Conservation (phyloP, 2,113 vertebrate genomes). For the Isichthys henryi region DNA sequence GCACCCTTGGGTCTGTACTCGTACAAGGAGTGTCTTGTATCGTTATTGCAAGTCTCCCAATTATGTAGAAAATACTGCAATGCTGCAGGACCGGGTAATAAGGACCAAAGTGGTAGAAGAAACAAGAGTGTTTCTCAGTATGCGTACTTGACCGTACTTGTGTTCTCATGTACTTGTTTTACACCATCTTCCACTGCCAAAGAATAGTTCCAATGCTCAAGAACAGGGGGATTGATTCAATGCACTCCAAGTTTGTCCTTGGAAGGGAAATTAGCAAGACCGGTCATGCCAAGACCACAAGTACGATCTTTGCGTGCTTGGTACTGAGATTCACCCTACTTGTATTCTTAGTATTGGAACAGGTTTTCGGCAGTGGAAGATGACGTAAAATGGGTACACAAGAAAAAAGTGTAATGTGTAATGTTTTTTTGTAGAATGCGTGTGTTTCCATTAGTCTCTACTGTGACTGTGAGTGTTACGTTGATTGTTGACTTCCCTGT, state of each 20-base stretch:
- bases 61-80: background rate
- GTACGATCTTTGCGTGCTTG: background rate
- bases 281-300: background rate
- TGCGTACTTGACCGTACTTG: background rate
- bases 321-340: background rate
- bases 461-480: too few relatives aligned
- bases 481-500: background rate
- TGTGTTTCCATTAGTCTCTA: background rate
- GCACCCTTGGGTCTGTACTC: background rate
- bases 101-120: background rate
- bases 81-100: background rate
- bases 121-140: background rate
- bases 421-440: background rate
- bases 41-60: background rate
- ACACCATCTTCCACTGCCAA: too few relatives aligned
- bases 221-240: background rate
- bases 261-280: background rate
- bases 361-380: too few relatives aligned
- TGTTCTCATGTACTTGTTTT: too few relatives aligned
- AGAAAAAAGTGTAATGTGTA: background rate
- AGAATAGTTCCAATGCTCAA: too few relatives aligned
- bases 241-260: background rate
- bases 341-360: too few relatives aligned
- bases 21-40: background rate
- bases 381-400: too few relatives aligned